Percentiles rank a stretch among this genome's conserved stretches.
Conservation (phyloP, 2,888 invertebrate species). For the Cyrtodaria siliqua region DNA sequence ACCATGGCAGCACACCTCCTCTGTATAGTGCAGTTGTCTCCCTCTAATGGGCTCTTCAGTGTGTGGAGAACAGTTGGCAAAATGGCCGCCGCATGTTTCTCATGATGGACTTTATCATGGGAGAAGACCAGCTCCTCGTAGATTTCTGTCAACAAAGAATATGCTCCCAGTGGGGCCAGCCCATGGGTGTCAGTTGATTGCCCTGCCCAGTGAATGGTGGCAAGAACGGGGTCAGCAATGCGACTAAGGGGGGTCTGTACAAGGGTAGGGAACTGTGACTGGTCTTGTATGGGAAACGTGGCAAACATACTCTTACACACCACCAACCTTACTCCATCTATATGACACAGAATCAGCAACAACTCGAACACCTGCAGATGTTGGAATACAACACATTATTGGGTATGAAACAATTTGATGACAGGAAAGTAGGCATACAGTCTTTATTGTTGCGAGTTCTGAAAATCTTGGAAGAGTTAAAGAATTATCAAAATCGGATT, state of each 20-base stretch:
- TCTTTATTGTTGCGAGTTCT: too few relatives aligned
- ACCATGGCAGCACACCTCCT: conserved; percentile 78
- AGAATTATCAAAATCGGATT: too few relatives aligned
- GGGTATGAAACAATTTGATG: not conserved
- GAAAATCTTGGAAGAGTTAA: too few relatives aligned
- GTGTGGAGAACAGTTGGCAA: conserved; percentile 75
- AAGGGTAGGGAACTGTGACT: conserved; percentile 48
- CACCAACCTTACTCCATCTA: conserved; percentile 73
- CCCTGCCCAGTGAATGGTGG: conserved; percentile 80
- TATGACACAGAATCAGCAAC: conserved; percentile 83
- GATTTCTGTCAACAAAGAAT: conserved; percentile 76
- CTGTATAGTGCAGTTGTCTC: conserved; percentile 64
- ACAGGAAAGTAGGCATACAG: too few relatives aligned
- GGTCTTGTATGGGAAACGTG: conserved; percentile 63
- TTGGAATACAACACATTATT: conserved; percentile 26
- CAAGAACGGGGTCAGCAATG: conserved; percentile 77
- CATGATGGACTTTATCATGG: conserved; percentile 65
- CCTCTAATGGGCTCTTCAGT: conserved; percentile 57
- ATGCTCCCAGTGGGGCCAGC: conserved; percentile 73
- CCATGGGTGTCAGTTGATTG: conserved; percentile 77
- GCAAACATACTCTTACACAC: conserved; percentile 67
- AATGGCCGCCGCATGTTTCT: conserved; percentile 70
- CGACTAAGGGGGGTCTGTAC: conserved; percentile 61
- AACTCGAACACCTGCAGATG: conserved; percentile 86
- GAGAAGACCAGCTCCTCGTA: conserved; percentile 78